phyloP scores from a whole-genome alignment of 2,113 vertebrate genomes.

The Myotis brandtii region DNA sequence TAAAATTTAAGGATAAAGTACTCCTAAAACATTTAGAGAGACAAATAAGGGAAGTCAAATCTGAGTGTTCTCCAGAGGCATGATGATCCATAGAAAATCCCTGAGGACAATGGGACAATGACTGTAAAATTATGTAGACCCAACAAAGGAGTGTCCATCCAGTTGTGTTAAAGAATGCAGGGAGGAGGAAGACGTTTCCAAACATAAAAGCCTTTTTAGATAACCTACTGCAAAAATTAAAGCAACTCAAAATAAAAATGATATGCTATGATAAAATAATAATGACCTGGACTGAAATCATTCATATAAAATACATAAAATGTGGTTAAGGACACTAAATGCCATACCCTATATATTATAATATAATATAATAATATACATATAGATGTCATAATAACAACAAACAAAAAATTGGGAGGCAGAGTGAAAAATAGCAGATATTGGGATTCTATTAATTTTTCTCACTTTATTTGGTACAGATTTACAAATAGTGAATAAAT shows the following conservation, averaged over 20 bases:
- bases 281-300: background rate
- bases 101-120: background rate
- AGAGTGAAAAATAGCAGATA: background rate
- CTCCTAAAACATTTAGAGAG: background rate
- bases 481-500: background rate
- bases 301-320: background rate
- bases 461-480: background rate
- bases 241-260: background rate
- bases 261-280: background rate
- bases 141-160: background rate
- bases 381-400: background rate
- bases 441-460: background rate
- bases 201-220: background rate
- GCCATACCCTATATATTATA: background rate
- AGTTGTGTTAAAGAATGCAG: background rate
- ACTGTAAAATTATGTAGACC: background rate
- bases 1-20: background rate
- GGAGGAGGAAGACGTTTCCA: background rate
- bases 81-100: background rate
- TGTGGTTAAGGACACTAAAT: background rate
- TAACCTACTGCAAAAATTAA: background rate
- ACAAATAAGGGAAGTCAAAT: background rate
- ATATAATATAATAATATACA: background rate
- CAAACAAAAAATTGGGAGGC: background rate
- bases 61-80: background rate